A percentile compares a stretch with the other conserved stretches of the same genome.
These are phyloP conservation scores for Hyphantria cunea DNA, from an alignment of 1,140 invertebrate genomes.

Conservation along the genomic window DNA sequence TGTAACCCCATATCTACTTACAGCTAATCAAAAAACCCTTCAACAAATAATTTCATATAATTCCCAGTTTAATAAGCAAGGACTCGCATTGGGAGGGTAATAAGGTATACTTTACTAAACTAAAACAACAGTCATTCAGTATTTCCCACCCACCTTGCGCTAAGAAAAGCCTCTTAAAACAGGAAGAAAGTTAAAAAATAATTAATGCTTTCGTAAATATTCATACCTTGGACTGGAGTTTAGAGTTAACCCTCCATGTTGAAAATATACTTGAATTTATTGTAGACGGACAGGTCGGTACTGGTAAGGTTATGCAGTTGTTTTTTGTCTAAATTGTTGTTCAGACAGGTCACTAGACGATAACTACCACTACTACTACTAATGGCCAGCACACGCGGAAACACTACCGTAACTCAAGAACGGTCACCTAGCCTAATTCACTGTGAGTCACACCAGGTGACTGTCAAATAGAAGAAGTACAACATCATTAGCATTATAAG, in stretches of 20 bases:
- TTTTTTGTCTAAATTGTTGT: no score
- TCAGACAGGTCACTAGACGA: no score
- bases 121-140: slow-evolving; percentile 73
- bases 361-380: no score
- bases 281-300: slow-evolving; percentile 10
- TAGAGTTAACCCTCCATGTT: slow-evolving; percentile 65
- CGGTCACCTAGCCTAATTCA: no score
- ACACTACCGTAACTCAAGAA: no score
- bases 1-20: background rate
- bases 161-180: slow-evolving; percentile 74
- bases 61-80: slow-evolving; percentile 5
- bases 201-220: slow-evolving; percentile 81
- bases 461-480: no score
- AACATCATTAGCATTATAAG: no score
- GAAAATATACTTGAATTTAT: slow-evolving; percentile 32
- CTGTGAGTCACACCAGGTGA: no score
- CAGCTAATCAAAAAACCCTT: background rate
- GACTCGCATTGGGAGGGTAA: slow-evolving; percentile 24
- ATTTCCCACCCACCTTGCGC: slow-evolving; percentile 44
- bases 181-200: slow-evolving; percentile 80
- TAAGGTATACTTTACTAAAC: slow-evolving; percentile 43
- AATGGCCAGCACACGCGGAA: no score
- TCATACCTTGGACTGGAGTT: slow-evolving; percentile 74
- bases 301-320: no score
- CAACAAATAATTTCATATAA: background rate